Conservation (phyloP, 2,888 invertebrate species). For the Chrysolina haemoptera region DNA sequence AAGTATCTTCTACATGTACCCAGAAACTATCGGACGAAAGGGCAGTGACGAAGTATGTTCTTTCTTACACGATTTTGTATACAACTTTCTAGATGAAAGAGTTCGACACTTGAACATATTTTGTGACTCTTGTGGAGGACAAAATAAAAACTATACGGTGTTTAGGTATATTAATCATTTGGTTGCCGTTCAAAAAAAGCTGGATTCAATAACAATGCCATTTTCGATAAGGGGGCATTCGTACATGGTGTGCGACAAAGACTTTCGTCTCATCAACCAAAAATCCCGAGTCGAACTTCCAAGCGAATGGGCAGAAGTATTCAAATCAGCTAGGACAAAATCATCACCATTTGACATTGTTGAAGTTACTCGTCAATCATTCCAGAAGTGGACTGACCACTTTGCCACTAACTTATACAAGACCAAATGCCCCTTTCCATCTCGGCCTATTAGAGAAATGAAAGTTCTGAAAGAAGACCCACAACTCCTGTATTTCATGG, state of each 20-base stretch:
- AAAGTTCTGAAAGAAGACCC: constrained; percentile 23
- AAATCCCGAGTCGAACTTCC: constrained; percentile 49
- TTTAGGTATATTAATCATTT: constrained; percentile 54
- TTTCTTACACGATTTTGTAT: constrained; percentile 52
- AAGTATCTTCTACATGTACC: constrained; percentile 52
- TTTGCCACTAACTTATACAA: constrained; percentile 9
- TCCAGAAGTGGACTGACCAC: constrained; percentile 18
- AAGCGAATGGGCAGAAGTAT: constrained; percentile 48
- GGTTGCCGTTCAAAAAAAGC: constrained; percentile 48
- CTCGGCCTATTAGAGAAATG: constrained; percentile 17
- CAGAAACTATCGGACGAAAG: constrained; percentile 54
- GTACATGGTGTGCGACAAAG: constrained; percentile 54
- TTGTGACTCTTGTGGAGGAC: constrained; percentile 51
- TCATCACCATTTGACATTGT: constrained; percentile 50
- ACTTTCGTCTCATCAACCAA: constrained; percentile 51
- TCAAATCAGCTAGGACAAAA: constrained; percentile 43
- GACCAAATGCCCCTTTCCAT: constrained; percentile 12
- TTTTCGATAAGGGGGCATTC: constrained; percentile 57
- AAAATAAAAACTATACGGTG: constrained; percentile 49
- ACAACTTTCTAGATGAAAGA: constrained; percentile 36
- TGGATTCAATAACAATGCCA: constrained; percentile 52
- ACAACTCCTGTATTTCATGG: constrained; percentile 13
- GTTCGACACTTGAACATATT: constrained; percentile 50
- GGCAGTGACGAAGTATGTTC: constrained; percentile 33
- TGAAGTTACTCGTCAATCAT: constrained; percentile 31